Conservation (phyloP, 35 echinoderm and acorn worm genomes). For the Nesometra sesokonis region DNA sequence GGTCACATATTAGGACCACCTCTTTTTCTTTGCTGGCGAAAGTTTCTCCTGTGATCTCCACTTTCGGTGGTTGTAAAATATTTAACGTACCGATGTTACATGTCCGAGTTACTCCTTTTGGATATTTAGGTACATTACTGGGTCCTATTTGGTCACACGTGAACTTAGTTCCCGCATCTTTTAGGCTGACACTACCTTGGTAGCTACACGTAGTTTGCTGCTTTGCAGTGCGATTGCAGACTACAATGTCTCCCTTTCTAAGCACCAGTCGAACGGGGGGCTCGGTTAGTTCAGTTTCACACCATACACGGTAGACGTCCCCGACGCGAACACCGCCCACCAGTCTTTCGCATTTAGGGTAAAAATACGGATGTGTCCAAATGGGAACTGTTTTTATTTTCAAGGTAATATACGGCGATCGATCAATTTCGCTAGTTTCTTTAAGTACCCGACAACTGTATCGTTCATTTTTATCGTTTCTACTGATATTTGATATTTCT, state of each 20-base stretch:
- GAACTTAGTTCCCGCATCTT: background rate
- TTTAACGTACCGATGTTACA: background rate
- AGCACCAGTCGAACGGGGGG: background rate
- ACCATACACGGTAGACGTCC: background rate
- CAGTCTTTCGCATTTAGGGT: background rate
- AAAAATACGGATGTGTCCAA: background rate
- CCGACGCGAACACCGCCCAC: background rate
- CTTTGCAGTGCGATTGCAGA: background rate
- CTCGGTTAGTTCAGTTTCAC: background rate
- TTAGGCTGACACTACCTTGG: background rate
- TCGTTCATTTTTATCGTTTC: background rate
- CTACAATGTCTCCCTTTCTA: background rate
- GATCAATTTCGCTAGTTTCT: background rate
- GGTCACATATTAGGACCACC: background rate
- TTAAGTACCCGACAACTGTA: background rate
- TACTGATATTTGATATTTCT: background rate
- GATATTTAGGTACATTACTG: background rate
- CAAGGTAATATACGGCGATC: background rate
- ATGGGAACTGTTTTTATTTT: background rate
- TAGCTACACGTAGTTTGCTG: background rate
- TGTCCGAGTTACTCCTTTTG: background rate
- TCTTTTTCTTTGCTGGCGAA: background rate
- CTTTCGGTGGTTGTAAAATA: background rate
- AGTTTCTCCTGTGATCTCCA: background rate
- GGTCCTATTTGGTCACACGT: background rate